Evolutionary conservation across 53 echinoderm and acorn worm species (phyloP).

Genomic region (Echinometra lucunter): DNA sequence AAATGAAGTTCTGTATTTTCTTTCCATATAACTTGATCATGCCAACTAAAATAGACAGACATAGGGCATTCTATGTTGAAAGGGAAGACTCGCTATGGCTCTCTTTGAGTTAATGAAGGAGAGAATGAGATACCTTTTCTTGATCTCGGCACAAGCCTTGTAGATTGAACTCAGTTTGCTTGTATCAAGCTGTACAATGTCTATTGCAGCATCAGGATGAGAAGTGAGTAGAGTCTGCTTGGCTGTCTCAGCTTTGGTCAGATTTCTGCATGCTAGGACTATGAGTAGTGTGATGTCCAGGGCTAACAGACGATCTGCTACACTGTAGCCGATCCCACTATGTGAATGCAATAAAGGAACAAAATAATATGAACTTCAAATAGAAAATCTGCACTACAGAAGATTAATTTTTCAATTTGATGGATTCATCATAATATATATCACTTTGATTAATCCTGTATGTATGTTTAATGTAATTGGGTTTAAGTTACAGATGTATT

Average conservation of each 20-base stretch:
- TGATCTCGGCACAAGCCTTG: constrained; percentile 65
- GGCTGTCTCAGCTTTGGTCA: constrained; percentile 82
- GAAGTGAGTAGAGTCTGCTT: constrained; percentile 68
- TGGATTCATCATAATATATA: too few relatives aligned
- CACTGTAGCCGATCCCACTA: constrained; percentile 65
- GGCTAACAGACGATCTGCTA: constrained; percentile 76
- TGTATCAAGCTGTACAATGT: constrained; percentile 86
- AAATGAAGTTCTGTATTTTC: too few relatives aligned
- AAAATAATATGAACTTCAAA: too few relatives aligned
- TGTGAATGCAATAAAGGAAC: background rate
- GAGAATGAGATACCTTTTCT: constrained; percentile 1
- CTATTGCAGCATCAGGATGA: constrained; percentile 76
- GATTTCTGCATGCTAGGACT: constrained; percentile 90
- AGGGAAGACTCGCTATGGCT: background rate
- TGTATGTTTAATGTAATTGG: too few relatives aligned
- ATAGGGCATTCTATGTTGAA: background rate
- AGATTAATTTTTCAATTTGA: too few relatives aligned
- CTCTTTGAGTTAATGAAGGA: background rate
- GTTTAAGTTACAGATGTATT: too few relatives aligned
- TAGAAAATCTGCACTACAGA: too few relatives aligned
- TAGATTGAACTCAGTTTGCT: constrained; percentile 75
- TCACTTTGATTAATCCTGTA: too few relatives aligned
- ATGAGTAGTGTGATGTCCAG: constrained; percentile 77
- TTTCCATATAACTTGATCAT: too few relatives aligned
- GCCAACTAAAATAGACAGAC: too few relatives aligned